These are phyloP conservation scores for Oophaga sylvatica DNA, from an alignment of 2,797 vertebrate genomes.

Conservation along the genomic window DNA sequence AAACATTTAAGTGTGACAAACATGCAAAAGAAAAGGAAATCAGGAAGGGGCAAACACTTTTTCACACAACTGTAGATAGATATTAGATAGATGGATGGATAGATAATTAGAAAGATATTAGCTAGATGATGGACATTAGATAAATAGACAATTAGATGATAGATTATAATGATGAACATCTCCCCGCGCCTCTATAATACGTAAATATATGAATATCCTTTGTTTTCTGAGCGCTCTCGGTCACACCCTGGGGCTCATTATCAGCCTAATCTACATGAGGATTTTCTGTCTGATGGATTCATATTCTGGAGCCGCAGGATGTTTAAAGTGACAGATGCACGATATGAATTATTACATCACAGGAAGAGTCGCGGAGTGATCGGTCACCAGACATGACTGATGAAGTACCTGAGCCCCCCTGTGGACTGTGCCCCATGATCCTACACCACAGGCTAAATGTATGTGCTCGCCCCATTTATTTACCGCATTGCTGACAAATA, in stretches of 20 bases:
- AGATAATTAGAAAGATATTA: too few relatives aligned
- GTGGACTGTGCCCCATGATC: background rate
- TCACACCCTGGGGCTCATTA: background rate
- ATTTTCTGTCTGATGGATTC: background rate
- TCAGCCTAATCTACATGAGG: background rate
- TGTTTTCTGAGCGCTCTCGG: background rate
- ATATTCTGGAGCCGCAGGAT: background rate
- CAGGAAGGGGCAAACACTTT: too few relatives aligned
- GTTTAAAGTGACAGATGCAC: background rate
- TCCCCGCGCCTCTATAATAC: background rate
- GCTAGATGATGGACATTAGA: too few relatives aligned
- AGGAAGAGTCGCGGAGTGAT: background rate
- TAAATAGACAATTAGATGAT: too few relatives aligned
- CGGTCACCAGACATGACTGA: background rate
- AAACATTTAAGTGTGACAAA: too few relatives aligned
- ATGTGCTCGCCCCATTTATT: background rate
- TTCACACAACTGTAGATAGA: too few relatives aligned
- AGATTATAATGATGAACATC: too few relatives aligned
- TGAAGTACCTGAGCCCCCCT: background rate
- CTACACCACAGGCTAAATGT: background rate
- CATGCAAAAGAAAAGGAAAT: too few relatives aligned
- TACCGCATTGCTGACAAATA: background rate
- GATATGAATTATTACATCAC: background rate
- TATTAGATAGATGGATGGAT: too few relatives aligned
- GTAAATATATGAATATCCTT: background rate